Conservation (phyloP, 2,113 vertebrate genomes). For the Pseudolaguvia tuberculata region DNA sequence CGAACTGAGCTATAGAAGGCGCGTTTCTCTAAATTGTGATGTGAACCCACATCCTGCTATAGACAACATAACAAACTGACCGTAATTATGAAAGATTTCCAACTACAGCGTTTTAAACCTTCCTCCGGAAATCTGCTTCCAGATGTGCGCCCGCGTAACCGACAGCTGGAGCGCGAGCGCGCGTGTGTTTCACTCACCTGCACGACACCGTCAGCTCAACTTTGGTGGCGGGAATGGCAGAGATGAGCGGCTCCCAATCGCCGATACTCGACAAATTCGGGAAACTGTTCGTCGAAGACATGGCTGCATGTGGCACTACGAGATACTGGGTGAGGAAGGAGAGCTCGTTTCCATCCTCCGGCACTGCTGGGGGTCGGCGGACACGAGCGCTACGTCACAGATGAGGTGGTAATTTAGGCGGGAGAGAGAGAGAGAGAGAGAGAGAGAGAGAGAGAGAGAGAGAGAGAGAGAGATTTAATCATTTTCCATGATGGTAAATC, state of each 20-base stretch:
- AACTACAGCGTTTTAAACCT: neutral
- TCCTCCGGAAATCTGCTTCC: neutral
- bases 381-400: conserved; percentile 44
- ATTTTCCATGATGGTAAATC: too few relatives aligned
- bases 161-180: neutral
- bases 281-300: conserved; percentile 58
- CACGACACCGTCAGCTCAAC: conserved; percentile 93
- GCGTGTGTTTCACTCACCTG: conserved; percentile 73
- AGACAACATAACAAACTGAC: neutral
- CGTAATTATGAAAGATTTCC: too few relatives aligned
- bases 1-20: neutral
- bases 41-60: neutral
- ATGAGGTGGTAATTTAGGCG: conserved; percentile 20
- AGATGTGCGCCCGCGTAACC: neutral
- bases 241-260: conserved; percentile 83
- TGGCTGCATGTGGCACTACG: conserved; percentile 13
- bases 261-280: conserved; percentile 82
- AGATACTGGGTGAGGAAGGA: neutral
- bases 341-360: conserved; percentile 10
- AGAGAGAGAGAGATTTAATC: too few relatives aligned
- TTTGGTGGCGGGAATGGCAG: conserved; percentile 88
- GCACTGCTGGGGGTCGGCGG: conserved; percentile 16
- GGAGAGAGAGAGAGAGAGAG: conserved; percentile 16
- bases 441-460: neutral
- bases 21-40: neutral